phyloP scores from a whole-genome alignment of 1,140 invertebrate species.

The Sipha flava region DNA sequence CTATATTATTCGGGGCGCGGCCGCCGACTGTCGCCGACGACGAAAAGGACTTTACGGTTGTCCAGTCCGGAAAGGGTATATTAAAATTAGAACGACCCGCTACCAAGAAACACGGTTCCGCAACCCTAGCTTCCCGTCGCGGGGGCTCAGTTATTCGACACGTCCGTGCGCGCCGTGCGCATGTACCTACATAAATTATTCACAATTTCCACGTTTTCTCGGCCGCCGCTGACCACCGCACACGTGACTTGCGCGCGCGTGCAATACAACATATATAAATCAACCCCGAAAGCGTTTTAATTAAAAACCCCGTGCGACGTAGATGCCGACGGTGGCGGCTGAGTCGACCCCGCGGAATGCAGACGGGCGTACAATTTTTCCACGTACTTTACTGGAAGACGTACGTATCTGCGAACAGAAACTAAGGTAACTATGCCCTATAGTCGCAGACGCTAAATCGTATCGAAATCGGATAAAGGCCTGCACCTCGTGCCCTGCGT shows the following conservation, averaged over 20 bases:
- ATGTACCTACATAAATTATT: not conserved
- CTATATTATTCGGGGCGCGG: not conserved
- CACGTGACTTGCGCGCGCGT: no score
- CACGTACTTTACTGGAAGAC: no score
- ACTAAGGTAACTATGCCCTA: no score
- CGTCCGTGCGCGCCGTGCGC: not conserved
- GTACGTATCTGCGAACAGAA: no score
- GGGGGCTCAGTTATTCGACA: not conserved
- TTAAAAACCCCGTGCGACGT: conserved; percentile 5
- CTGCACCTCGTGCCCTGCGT: no score
- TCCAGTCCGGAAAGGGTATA: not conserved
- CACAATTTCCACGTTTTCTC: not conserved
- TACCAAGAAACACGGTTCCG: not conserved
- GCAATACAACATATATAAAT: not conserved
- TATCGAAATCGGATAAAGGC: no score
- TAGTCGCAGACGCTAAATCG: no score
- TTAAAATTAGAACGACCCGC: conserved; percentile 21
- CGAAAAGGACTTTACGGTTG: not conserved
- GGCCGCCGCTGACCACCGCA: not conserved
- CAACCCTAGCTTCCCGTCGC: not conserved
- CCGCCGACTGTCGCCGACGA: not conserved
- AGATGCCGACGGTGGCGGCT: no score
- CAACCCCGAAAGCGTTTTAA: not conserved
- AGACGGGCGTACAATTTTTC: not conserved
- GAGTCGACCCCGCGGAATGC: not conserved